phyloP scores from a whole-genome alignment of 1,140 invertebrate genomes.

The Cotesia vestalis region DNA sequence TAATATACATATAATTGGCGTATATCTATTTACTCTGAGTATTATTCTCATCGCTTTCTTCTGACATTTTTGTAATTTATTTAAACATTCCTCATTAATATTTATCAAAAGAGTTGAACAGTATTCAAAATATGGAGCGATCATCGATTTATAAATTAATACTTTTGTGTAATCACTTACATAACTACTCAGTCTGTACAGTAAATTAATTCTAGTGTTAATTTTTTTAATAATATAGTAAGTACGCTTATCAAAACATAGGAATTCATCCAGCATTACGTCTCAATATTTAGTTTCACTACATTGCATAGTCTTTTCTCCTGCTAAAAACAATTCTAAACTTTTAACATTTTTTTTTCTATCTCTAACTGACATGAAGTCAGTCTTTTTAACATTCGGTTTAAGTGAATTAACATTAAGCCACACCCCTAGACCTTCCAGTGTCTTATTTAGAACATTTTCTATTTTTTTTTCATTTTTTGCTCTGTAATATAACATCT shows the following conservation, averaged over 20 bases:
- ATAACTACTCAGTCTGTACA: neutral
- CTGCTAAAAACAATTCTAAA: no score
- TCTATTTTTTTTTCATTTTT: conserved; percentile 25
- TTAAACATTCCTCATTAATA: neutral
- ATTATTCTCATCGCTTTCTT: neutral
- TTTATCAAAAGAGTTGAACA: neutral
- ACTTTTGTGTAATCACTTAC: neutral
- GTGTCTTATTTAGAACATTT: neutral
- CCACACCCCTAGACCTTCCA: no score
- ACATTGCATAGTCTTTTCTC: no score
- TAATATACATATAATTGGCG: neutral
- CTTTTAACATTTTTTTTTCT: conserved; percentile 4
- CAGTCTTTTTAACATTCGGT: no score
- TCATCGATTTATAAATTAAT: neutral
- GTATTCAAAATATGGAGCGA: neutral
- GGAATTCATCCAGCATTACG: no score
- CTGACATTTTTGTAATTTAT: neutral
- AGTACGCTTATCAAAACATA: no score
- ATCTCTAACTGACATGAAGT: no score
- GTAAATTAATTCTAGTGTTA: no score
- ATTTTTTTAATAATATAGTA: no score
- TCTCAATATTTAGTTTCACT: no score
- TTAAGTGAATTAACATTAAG: no score
- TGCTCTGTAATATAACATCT: conserved; percentile 30
- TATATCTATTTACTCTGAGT: neutral